A percentile compares a stretch with the other conserved stretches of the same genome.
phyloP scores from a whole-genome alignment of 2,797 vertebrate genomes.

The Malacoraja senta region DNA sequence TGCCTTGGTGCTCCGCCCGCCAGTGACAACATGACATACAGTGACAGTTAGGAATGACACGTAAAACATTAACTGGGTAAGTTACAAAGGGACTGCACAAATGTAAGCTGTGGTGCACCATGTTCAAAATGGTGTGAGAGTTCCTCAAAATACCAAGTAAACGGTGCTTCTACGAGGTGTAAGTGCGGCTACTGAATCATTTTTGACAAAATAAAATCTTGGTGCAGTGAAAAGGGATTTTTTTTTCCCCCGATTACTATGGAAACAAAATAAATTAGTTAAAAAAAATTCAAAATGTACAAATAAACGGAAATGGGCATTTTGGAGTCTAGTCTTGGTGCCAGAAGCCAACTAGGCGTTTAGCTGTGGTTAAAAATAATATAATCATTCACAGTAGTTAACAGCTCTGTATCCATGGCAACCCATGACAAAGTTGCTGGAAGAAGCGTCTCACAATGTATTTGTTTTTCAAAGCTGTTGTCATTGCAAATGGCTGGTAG shows the following conservation, averaged over 20 bases:
- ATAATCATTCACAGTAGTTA: neutral
- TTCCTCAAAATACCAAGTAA: neutral
- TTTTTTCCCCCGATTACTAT: neutral
- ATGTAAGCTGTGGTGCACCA: too few relatives aligned
- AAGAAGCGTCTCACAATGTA: neutral
- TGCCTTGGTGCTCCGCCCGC: too few relatives aligned
- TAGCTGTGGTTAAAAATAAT: neutral
- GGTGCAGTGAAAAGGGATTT: neutral
- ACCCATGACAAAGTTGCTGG: neutral
- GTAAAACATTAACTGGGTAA: too few relatives aligned
- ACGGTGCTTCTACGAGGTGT: neutral
- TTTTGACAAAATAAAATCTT: neutral
- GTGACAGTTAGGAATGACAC: too few relatives aligned
- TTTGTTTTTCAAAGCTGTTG: neutral
- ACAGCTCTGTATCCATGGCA: constrained; percentile 15
- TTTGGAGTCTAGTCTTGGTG: too few relatives aligned
- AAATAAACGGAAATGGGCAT: neutral
- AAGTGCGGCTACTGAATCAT: neutral
- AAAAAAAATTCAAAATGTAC: neutral
- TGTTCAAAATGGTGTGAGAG: too few relatives aligned
- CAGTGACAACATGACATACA: too few relatives aligned
- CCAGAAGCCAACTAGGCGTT: neutral
- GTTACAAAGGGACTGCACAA: neutral
- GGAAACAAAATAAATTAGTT: constrained; percentile 14
- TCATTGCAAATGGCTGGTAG: neutral